Evolutionary conservation across 2,113 vertebrate species (phyloP).

Genomic region (Pseudopipra pipra): DNA sequence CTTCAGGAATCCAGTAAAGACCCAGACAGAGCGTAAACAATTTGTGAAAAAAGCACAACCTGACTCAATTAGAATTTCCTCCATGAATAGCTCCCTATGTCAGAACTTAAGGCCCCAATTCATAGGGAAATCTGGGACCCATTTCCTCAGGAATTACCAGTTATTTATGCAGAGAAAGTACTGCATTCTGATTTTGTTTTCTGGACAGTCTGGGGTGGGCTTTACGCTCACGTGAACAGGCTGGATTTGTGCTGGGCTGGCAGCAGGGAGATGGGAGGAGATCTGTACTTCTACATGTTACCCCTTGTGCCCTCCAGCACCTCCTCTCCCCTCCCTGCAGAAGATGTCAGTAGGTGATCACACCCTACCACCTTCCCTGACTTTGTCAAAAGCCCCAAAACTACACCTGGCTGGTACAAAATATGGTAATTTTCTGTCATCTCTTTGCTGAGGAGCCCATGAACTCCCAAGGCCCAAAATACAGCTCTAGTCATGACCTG

Average conservation of each 20-base stretch:
- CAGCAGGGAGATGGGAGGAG: background rate
- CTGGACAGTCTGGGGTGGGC: conserved; percentile 10
- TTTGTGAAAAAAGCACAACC: conserved; percentile 52
- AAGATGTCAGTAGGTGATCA: background rate
- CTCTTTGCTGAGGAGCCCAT: background rate
- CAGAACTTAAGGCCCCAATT: conserved; percentile 58
- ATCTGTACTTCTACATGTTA: background rate
- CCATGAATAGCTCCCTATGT: conserved; percentile 61
- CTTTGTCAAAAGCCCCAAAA: background rate
- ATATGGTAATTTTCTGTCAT: background rate
- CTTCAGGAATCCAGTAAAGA: conserved; percentile 45
- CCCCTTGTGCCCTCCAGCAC: background rate
- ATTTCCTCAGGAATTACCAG: conserved; percentile 60
- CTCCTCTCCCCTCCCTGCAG: background rate
- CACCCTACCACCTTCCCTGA: background rate
- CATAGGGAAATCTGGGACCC: conserved; percentile 59
- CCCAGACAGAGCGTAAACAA: conserved; percentile 55
- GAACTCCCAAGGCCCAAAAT: background rate
- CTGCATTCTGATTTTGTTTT: conserved; percentile 44
- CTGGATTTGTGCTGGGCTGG: background rate
- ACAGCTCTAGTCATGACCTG: background rate
- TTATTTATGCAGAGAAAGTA: background rate
- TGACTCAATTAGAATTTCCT: conserved; percentile 47
- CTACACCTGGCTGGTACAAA: background rate
- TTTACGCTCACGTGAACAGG: background rate